These are phyloP conservation scores for Toxotes lorentzi DNA, from an alignment of 2,797 vertebrate genomes.

Conservation along the genomic window DNA sequence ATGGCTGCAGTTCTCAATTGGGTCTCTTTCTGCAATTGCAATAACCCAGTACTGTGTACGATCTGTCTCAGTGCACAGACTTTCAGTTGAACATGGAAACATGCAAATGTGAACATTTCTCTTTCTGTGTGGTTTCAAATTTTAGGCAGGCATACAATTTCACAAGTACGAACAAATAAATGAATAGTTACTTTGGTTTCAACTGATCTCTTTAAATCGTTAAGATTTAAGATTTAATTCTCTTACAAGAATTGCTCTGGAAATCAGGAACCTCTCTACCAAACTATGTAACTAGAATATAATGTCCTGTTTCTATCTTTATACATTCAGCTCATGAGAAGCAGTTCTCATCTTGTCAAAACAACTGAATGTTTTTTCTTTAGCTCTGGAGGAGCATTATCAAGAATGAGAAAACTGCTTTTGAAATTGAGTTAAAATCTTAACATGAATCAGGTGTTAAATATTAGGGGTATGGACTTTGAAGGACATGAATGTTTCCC, in stretches of 20 bases:
- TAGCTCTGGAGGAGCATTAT: background rate
- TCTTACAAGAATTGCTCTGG: background rate
- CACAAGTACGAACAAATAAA: background rate
- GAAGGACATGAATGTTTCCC: no score
- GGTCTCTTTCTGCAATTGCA: background rate
- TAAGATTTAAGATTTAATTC: no score
- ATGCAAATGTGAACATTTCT: background rate
- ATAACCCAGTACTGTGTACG: background rate
- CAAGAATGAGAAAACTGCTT: no score
- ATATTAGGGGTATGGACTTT: no score
- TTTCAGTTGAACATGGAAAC: background rate
- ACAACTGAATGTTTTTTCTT: no score
- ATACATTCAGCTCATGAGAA: no score
- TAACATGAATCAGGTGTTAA: no score
- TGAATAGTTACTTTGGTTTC: background rate
- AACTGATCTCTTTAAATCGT: no score
- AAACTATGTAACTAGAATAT: background rate
- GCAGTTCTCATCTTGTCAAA: no score
- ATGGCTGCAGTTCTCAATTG: background rate
- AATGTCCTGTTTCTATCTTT: background rate
- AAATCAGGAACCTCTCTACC: background rate
- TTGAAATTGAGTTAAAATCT: no score
- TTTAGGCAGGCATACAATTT: no score
- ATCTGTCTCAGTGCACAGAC: background rate
- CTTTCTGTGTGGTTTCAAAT: background rate